Conservation (phyloP, 2,888 invertebrate species). For the Sympetrum striolatum region DNA sequence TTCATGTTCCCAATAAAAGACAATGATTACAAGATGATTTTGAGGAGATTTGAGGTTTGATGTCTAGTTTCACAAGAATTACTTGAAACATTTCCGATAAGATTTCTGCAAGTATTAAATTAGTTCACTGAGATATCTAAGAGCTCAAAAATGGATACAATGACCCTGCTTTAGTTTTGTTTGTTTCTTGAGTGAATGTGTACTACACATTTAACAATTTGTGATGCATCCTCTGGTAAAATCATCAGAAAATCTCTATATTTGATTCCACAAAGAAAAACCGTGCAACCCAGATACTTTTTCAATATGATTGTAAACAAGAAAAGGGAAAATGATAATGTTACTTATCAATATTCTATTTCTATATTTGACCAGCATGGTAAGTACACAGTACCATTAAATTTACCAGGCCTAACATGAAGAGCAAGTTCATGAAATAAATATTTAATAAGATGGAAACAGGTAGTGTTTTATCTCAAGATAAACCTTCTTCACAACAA, state of each 20-base stretch:
- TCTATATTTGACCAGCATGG: slow-evolving; percentile 49
- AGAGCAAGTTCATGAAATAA: slow-evolving; percentile 45
- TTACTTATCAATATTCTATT: slow-evolving; percentile 46
- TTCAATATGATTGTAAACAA: slow-evolving; percentile 29
- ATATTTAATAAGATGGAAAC: slow-evolving; percentile 44
- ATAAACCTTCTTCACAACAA: slow-evolving; percentile 41
- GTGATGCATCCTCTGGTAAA: slow-evolving; percentile 4
- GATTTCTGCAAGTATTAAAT: neutral
- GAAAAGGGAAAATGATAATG: slow-evolving; percentile 43
- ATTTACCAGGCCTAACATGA: slow-evolving; percentile 47
- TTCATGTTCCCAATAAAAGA: slow-evolving; percentile 24
- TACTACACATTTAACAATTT: neutral
- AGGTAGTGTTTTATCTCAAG: slow-evolving; percentile 37
- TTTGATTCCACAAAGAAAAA: slow-evolving; percentile 6
- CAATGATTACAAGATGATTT: slow-evolving; percentile 32
- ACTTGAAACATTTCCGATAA: neutral
- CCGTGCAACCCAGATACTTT: neutral
- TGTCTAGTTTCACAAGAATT: slow-evolving; percentile 32
- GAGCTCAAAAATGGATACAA: slow-evolving; percentile 33
- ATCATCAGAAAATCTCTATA: neutral
- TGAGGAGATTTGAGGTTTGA: slow-evolving; percentile 34
- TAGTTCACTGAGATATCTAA: slow-evolving; percentile 24
- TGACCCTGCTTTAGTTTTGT: slow-evolving; percentile 35
- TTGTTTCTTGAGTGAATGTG: neutral
- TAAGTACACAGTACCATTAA: slow-evolving; percentile 50